These are phyloP conservation scores for Silvanus unidentatus DNA, from an alignment of 2,888 invertebrate species.

Conservation along the genomic window DNA sequence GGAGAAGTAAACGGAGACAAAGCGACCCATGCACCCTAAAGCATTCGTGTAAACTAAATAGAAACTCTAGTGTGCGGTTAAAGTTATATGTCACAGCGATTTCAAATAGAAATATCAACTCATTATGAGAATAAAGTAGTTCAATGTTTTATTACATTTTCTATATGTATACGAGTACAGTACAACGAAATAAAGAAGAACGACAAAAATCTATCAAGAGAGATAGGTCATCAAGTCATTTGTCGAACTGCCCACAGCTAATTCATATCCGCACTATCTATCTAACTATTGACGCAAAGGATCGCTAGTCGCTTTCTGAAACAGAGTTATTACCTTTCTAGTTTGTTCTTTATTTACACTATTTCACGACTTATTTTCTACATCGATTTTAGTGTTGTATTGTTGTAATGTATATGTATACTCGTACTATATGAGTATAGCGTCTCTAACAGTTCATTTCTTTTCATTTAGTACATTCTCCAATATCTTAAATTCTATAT, in stretches of 20 bases:
- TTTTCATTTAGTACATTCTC: too few relatives aligned
- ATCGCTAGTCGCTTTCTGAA: conserved; percentile 18
- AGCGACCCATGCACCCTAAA: conserved; percentile 40
- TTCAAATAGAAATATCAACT: conserved; percentile 18
- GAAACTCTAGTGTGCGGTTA: conserved; percentile 37
- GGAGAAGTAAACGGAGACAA: conserved; percentile 41
- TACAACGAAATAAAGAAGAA: too few relatives aligned
- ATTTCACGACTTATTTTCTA: too few relatives aligned
- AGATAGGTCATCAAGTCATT: conserved; percentile 18
- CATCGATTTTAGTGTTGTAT: too few relatives aligned
- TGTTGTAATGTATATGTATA: too few relatives aligned
- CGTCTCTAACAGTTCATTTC: too few relatives aligned
- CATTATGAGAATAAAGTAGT: conserved; percentile 10
- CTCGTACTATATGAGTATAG: too few relatives aligned
- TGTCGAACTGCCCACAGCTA: conserved; percentile 14
- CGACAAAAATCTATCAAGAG: conserved; percentile 8
- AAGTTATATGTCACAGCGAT: conserved; percentile 18
- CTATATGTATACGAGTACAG: too few relatives aligned
- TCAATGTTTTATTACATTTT: conserved; percentile 16
- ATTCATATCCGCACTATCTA: conserved; percentile 20
- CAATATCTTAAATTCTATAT: too few relatives aligned
- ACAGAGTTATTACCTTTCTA: conserved; percentile 14
- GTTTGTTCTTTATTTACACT: too few relatives aligned
- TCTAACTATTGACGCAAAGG: conserved; percentile 12
- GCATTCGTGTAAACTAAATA: conserved; percentile 41